These are phyloP conservation scores for Progne subis DNA, from an alignment of 2,113 vertebrate genomes.

Conservation along the genomic window DNA sequence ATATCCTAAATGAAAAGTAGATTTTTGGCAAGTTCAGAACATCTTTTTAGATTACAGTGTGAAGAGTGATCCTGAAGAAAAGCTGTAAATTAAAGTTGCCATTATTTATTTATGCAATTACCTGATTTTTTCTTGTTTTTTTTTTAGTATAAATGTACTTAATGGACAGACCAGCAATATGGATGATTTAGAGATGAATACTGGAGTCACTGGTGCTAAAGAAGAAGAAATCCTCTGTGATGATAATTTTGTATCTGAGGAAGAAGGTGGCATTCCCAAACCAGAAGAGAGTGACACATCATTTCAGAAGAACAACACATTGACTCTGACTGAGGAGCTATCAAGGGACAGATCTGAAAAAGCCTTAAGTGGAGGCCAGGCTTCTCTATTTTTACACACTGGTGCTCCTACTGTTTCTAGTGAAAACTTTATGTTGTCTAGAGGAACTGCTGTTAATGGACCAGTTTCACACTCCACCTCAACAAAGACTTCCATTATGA, in stretches of 20 bases:
- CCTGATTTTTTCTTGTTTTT: conserved; percentile 59
- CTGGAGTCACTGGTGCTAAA: conserved; percentile 83
- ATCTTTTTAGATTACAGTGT: background rate
- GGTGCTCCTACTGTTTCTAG: conserved; percentile 88
- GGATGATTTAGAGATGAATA: conserved; percentile 84
- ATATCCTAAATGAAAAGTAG: background rate
- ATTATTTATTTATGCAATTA: conserved; percentile 15
- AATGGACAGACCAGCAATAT: conserved; percentile 82
- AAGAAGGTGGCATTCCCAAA: conserved; percentile 82
- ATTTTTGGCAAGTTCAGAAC: background rate
- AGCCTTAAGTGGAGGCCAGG: conserved; percentile 96
- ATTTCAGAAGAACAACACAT: conserved; percentile 81
- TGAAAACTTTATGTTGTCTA: conserved; percentile 87
- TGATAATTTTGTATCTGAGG: conserved; percentile 80
- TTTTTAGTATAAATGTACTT: conserved; percentile 80
- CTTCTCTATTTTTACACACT: conserved; percentile 88
- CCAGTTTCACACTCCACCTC: conserved; percentile 93
- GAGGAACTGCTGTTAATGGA: conserved; percentile 95
- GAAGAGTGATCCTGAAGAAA: background rate
- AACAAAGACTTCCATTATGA: conserved; percentile 88
- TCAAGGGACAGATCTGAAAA: conserved; percentile 89
- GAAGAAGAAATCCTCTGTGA: conserved; percentile 82
- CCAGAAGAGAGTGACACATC: conserved; percentile 81
- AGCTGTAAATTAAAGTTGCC: background rate
- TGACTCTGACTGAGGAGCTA: conserved; percentile 83